A percentile compares a stretch with the other conserved stretches of the same genome.
phyloP scores from a whole-genome alignment of 2,888 invertebrate species.

The Heliconius sara region DNA sequence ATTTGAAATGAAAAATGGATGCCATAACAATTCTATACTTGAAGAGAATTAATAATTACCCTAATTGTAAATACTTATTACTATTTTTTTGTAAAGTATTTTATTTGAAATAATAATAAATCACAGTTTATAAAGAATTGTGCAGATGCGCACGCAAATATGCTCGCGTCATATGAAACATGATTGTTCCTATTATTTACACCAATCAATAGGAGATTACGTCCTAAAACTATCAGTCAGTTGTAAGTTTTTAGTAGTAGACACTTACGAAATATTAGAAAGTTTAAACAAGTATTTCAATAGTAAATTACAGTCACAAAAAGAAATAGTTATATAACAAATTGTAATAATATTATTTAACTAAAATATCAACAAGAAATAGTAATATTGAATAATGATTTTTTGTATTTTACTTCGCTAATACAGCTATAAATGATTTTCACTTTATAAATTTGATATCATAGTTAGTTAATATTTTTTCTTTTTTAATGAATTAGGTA shows the following conservation, averaged over 20 bases:
- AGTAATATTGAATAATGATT: not conserved
- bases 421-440: not conserved
- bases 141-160: slow-evolving; percentile 64
- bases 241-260: slow-evolving; percentile 60
- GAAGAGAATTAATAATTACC: slow-evolving; percentile 24
- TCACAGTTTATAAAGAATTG: slow-evolving; percentile 70
- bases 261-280: slow-evolving; percentile 56
- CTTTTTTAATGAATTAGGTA: not conserved
- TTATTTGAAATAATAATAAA: slow-evolving; percentile 57
- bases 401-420: not conserved
- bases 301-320: slow-evolving; percentile 2
- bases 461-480: not conserved
- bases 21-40: slow-evolving; percentile 27
- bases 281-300: slow-evolving; percentile 46
- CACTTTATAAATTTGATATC: not conserved
- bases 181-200: slow-evolving; percentile 56
- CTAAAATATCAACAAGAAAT: slow-evolving; percentile 1
- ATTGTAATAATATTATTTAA: not conserved
- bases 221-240: slow-evolving; percentile 79
- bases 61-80: slow-evolving; percentile 34
- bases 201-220: slow-evolving; percentile 59
- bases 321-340: not conserved
- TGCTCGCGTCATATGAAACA: slow-evolving; percentile 49
- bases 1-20: slow-evolving; percentile 7
- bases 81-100: slow-evolving; percentile 39